A percentile compares a stretch with the other conserved stretches of the same genome.
Conservation (phyloP, 1,140 invertebrate species). For the Musca vetustissima region DNA sequence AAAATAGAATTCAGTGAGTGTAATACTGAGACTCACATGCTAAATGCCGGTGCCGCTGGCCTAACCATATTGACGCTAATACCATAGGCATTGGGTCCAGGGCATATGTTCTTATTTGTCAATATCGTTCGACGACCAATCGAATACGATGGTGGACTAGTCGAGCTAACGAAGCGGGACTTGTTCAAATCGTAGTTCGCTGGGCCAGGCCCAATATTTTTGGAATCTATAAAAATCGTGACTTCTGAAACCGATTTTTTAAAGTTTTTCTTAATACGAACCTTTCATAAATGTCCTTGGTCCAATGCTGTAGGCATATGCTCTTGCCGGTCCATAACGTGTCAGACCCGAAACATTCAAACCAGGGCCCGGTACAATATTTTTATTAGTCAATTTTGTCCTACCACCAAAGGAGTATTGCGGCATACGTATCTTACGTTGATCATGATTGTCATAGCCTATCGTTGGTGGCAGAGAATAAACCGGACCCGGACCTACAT, state of each 20-base stretch:
- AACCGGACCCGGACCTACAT: conserved; percentile 64
- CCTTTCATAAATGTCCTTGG: conserved; percentile 34
- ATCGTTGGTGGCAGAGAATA: conserved; percentile 62
- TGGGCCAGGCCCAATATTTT: conserved; percentile 58
- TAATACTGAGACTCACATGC: conserved; percentile 58
- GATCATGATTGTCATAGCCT: conserved; percentile 62
- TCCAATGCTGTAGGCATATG: conserved; percentile 50
- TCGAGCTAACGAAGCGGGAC: conserved; percentile 56
- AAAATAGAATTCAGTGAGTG: too few species aligned
- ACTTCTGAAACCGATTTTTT: too few species aligned
- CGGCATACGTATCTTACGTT: conserved; percentile 60
- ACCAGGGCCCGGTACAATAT: conserved; percentile 43
- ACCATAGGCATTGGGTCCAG: conserved; percentile 66
- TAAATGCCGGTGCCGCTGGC: conserved; percentile 54
- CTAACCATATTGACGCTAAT: conserved; percentile 55
- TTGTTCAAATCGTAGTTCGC: conserved; percentile 60
- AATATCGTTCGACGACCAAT: conserved; percentile 59
- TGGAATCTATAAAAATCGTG: conserved; percentile 30
- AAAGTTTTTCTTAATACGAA: conserved; percentile 25
- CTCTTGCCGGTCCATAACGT: conserved; percentile 38
- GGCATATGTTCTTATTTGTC: conserved; percentile 55
- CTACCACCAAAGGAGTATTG: conserved; percentile 62
- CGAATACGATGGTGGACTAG: conserved; percentile 59
- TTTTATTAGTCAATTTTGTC: conserved; percentile 27
- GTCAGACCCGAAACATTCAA: conserved; percentile 45